Evolutionary conservation across 2,888 invertebrate genomes (phyloP), one percentile per base, ranked within the genome.

Genomic region (Labia minor): DNA sequence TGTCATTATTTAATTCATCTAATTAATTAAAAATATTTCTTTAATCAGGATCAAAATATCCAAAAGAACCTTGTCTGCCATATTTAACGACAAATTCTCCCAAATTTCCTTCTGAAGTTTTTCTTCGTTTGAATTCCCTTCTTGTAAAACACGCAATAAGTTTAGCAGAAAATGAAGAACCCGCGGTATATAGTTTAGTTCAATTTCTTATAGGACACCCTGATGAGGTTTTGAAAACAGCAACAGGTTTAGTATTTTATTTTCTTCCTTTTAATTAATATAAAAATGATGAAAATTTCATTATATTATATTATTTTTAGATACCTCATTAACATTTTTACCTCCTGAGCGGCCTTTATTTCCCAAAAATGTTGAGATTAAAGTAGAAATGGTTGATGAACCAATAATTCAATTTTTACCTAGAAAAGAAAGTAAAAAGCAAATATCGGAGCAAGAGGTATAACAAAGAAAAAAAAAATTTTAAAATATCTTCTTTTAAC

Each of bases 11-110:
- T n/a, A n/a, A n/a, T n/a, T n/a, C n/a, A n/a, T n/a, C n/a, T n/a
- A 64, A 19, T 20, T 37, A 21, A 66, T 19, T 8, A 33, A 33
- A 33, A 33, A 33, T 8, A 33, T 21, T 66, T 66, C 70, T 69
- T 67, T 66, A 71, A 19, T 66, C n/a, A 78, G 78, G 73, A 68
- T 84, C 84, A 66, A 81, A 82, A 64, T 92, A 91, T 76, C 91
- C 91, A 0, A 86, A 83, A 73, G 87, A 90, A 76, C 81, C 88
- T 0, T 90, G 90, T 0, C 78, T 86, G 68, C 80, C 90, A 69
- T 89, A 87, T 73, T 78, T 89, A 61, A 86, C 85, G 78, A 82
- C 85, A 0, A 81, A 82, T 70, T 81, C 81, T 63, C 82, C 83
- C 62, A 78, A 79, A n/a, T 76, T 75, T 71, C 88, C 90, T 1